Evolutionary conservation across 2,797 vertebrate species (phyloP).

Genomic region (Potorous gilbertii): DNA sequence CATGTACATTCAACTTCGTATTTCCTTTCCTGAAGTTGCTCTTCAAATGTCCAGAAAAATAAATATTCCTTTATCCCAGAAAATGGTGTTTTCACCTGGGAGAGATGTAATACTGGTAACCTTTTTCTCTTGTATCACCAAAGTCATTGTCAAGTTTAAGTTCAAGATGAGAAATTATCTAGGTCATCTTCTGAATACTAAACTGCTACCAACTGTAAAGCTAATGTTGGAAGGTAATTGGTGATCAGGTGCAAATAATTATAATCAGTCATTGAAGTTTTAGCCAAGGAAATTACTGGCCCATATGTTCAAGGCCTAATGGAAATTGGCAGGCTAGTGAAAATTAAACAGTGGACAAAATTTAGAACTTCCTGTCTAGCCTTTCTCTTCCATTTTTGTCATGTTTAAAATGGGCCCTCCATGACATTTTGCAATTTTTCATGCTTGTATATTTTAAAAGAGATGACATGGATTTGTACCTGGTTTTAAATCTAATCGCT

Average conservation of each 20-base stretch:
- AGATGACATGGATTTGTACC: background rate
- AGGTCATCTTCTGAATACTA: conserved; percentile 24
- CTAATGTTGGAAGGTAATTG: conserved; percentile 49
- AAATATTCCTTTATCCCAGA: conserved; percentile 44
- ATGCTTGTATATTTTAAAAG: background rate
- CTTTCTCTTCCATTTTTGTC: background rate
- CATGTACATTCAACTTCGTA: background rate
- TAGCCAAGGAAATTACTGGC: conserved; percentile 3
- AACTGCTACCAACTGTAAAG: conserved; percentile 38
- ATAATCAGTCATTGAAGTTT: conserved; percentile 30
- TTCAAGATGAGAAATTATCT: conserved; percentile 29
- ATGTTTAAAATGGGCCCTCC: background rate
- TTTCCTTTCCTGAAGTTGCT: conserved; percentile 14
- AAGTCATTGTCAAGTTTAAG: background rate
- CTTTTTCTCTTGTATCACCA: conserved; percentile 10
- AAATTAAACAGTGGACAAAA: background rate
- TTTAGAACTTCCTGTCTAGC: background rate
- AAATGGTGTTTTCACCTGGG: conserved; percentile 41
- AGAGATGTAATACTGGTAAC: conserved; percentile 20
- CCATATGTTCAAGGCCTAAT: background rate
- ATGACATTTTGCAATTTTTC: background rate
- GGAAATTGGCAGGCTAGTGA: background rate
- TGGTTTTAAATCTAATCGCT: background rate
- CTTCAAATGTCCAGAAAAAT: conserved; percentile 9
- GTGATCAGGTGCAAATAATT: conserved; percentile 28